Conservation (phyloP, 2,888 invertebrate genomes). For the Drosophila kuntzei region DNA sequence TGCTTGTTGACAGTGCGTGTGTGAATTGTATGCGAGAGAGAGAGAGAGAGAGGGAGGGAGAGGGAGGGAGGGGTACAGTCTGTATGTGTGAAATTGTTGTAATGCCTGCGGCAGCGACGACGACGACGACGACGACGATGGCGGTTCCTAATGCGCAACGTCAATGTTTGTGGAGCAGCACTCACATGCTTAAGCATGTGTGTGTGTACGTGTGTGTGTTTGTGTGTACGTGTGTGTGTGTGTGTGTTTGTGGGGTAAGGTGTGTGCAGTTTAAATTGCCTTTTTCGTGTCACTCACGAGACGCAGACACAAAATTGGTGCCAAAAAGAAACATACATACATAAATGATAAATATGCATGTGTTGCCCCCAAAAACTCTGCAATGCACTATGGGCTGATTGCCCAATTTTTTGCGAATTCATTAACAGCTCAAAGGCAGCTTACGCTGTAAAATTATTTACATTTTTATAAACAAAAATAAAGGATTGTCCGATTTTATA, state of each 20-base stretch:
- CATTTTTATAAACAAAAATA: no score
- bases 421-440: no score
- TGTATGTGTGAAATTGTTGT: constrained; percentile 67
- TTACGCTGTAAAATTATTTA: no score
- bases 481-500: no score
- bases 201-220: constrained; percentile 5
- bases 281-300: constrained; percentile 62
- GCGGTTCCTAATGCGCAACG: constrained; percentile 54
- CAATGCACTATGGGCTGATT: not conserved
- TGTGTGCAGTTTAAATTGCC: constrained; percentile 65
- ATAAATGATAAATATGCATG: constrained; percentile 71
- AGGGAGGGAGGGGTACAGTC: not conserved
- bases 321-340: constrained; percentile 35
- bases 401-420: not conserved
- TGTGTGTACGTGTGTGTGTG: constrained; percentile 1
- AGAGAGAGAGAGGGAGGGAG: not conserved
- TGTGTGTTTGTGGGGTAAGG: constrained; percentile 1
- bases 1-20: constrained; percentile 37
- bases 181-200: constrained; percentile 37
- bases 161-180: constrained; percentile 44
- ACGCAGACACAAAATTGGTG: constrained; percentile 60
- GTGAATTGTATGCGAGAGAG: not conserved
- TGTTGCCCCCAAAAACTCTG: constrained; percentile 28
- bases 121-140: constrained; percentile 22
- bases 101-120: constrained; percentile 54